Percentiles rank a stretch among this genome's conserved stretches.
Conservation (phyloP, 2,888 invertebrate species). For the Homarus gammarus region DNA sequence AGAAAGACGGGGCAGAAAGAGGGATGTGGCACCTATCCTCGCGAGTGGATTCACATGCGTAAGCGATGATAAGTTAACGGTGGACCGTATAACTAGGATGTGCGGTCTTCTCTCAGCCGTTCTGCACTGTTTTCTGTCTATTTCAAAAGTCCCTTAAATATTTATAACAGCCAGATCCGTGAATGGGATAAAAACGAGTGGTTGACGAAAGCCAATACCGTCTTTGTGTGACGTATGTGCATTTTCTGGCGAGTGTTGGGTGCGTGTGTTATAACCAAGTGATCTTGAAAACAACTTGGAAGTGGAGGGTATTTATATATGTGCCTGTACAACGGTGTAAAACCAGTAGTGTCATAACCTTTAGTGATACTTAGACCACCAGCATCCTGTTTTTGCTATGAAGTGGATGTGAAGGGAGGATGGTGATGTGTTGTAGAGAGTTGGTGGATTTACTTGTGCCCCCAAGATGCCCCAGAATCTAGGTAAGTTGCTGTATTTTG, state of each 20-base stretch:
- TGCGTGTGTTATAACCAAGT: neutral
- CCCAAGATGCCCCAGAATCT: conserved; percentile 55
- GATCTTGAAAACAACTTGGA: neutral
- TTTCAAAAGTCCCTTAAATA: neutral
- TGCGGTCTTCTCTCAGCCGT: conserved; percentile 15
- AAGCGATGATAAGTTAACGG: conserved; percentile 67
- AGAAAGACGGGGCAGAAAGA: neutral
- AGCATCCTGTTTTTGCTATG: neutral
- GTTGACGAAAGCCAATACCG: neutral
- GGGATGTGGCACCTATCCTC: conserved; percentile 34
- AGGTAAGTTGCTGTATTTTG: no score
- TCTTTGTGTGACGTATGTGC: neutral
- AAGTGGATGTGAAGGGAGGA: neutral
- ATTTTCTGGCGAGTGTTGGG: neutral
- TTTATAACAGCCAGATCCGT: neutral
- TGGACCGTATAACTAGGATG: conserved; percentile 41
- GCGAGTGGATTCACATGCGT: conserved; percentile 54
- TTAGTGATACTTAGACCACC: neutral
- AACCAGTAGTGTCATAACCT: neutral
- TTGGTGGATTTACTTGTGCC: neutral
- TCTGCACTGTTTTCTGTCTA: neutral
- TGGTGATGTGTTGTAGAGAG: neutral
- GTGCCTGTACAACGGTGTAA: neutral
- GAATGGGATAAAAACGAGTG: neutral
- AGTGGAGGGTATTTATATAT: neutral